Evolutionary conservation across 35 echinoderm and acorn worm genomes (phyloP), one percentile per base, ranked within the genome.

Genomic region (Amphiura filiformis): DNA sequence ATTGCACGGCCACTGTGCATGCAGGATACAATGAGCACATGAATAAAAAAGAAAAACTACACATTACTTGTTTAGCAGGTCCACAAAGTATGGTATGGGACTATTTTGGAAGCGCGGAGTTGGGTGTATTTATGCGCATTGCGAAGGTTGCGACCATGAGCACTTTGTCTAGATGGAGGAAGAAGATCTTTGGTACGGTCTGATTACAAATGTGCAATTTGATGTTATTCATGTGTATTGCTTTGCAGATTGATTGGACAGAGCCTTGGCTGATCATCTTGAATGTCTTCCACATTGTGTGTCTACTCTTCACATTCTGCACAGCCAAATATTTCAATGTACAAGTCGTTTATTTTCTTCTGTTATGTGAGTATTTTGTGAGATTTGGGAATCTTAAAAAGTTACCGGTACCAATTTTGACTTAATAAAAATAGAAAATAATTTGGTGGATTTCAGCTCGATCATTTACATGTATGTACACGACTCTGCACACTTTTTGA

Each of bases 181-280:
- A n/a, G n/a, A n/a, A n/a, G n/a, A n/a, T n/a, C n/a, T n/a, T n/a
- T n/a, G n/a, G n/a, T n/a, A n/a, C n/a, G n/a, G n/a, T n/a, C n/a
- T n/a, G n/a, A n/a, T n/a, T n/a, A n/a, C n/a, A n/a, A n/a, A 12
- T 15, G 31, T 76, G 76, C 30, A 0, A 76, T 39, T 38, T 17
- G 0, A 22, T 37, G 34, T 41, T 76, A 37, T 76, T 78, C 30
- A 0, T 89, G 30, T 89, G 32, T 88, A 80, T 36, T 82, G 79
- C 35, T 57, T 70, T 81, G 18, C 76, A 98, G 96, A 93, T 98
- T 84, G 92, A 98, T 65, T 98, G 96, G 96, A 86, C 89, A 35
- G 96, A 98, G 77, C 89, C 89, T 23, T 98, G 92, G 92, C 65
- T 98, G 26, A 87, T 94, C 13, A 34, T 44, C 9, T 76, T 98